These are phyloP conservation scores for Zaprionus nigranus DNA, from an alignment of 1,140 invertebrate genomes.

Conservation along the genomic window DNA sequence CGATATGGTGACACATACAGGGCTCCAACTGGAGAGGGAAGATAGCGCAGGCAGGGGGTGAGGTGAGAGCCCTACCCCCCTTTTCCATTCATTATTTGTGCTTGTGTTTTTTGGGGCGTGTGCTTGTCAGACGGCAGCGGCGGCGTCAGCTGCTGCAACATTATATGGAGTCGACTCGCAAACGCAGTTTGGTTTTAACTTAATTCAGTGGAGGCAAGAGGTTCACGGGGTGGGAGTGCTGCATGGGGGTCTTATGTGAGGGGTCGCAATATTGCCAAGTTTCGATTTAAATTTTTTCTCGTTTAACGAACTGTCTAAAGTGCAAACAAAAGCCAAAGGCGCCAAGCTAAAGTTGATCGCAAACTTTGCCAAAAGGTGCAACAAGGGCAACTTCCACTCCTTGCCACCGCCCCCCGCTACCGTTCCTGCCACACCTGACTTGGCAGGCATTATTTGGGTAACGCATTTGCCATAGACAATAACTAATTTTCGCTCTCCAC, in stretches of 20 bases:
- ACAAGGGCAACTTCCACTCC: no score
- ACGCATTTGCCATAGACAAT: slow-evolving; percentile 46
- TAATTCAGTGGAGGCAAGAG: not conserved
- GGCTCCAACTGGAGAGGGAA: not conserved
- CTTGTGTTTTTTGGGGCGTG: slow-evolving; percentile 25
- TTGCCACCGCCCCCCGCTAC: not conserved
- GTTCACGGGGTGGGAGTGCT: no score
- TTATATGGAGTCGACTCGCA: slow-evolving; percentile 36
- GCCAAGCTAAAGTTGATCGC: slow-evolving; percentile 24
- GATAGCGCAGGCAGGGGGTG: no score
- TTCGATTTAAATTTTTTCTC: slow-evolving; percentile 42
- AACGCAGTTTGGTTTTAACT: slow-evolving; percentile 38
- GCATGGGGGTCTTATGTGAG: not conserved
- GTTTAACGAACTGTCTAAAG: slow-evolving; percentile 31
- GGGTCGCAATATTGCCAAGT: slow-evolving; percentile 43
- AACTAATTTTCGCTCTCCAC: slow-evolving; percentile 47
- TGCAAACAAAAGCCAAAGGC: slow-evolving; percentile 41
- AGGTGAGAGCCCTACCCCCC: slow-evolving; percentile 1
- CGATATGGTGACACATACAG: not conserved
- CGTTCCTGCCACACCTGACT: not conserved
- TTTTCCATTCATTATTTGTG: slow-evolving; percentile 43
- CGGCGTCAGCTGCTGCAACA: slow-evolving; percentile 55
- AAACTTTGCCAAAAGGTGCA: slow-evolving; percentile 41
- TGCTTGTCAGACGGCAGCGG: slow-evolving; percentile 18
- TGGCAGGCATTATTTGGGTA: slow-evolving; percentile 37